Base-by-base conservation (phyloP, 2,797 vertebrate genomes). In the Leptoclinus maculatus region DNA sequence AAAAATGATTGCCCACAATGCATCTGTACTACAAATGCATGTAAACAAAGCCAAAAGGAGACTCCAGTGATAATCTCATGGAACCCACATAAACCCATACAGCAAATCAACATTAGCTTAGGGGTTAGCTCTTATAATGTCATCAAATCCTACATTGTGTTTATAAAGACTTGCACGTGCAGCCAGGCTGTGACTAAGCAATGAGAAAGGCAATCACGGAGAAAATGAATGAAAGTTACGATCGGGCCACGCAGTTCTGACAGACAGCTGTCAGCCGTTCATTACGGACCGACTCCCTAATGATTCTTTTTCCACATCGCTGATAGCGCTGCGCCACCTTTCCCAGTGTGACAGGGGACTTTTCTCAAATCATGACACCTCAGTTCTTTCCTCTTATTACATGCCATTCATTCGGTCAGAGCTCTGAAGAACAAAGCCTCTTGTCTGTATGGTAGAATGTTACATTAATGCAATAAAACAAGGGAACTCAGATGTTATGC, bases 231-330 rank as follows among this genome's bases (percentile, higher is more conserved):
- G 66, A 47, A 80, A 78, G 72, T 82, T 76, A 68, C 84, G 90
- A 71, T 51, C 51, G 62, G 27, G 16, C 69, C n/a, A 0, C 53
- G 25, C 38, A 39, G 32, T 21, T 87, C 85, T 91, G 92, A 95
- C 82, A 89, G 91, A 90, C 91, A 94, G 89, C 90, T 91, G 92
- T 92, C 91, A 86, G 59, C 79, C 82, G 65, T 83, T 93, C 76
- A 84, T 91, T 83, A 80, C 69, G 73, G 41, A 78, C 66, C 73
- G 41, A 38, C 56, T 84, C 69, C 74, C 67, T 88, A 82, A 90
- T 84, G 83, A 91, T 73, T 16, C 85, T 85, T 70, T 66, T 79
- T 68, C 82, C 79, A 78, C 79, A 21, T 68, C 21, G 1, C 39
- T 83, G 83, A 89, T 82, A 82, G 77, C 36, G 59, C 69, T 5